Percentiles rank a stretch among this genome's conserved stretches.
Conservation (phyloP, 2,888 invertebrate genomes). For the Pyrrhosoma nymphula region DNA sequence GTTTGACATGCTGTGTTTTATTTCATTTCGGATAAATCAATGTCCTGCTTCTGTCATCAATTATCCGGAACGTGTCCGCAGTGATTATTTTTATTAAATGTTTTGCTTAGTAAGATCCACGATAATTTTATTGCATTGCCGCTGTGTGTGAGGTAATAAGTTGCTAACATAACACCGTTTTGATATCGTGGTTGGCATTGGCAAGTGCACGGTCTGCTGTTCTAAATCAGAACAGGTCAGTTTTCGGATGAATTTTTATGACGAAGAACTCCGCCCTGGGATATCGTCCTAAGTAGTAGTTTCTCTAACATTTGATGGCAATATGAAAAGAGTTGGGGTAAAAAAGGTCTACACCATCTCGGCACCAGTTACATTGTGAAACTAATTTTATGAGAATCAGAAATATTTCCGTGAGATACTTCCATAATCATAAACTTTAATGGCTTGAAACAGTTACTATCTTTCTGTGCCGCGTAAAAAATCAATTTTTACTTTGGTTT, state of each 20-base stretch:
- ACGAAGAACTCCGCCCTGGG: not conserved
- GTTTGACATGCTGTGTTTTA: no score
- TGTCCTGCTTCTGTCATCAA: no score
- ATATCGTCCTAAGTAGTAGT: not conserved
- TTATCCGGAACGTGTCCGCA: no score
- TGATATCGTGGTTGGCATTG: no score
- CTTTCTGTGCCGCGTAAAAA: not conserved
- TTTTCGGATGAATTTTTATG: not conserved
- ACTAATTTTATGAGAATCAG: slow-evolving; percentile 13
- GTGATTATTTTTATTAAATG: no score
- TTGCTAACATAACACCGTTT: no score
- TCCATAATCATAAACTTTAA: not conserved
- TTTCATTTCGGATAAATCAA: no score
- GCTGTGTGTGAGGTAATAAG: no score
- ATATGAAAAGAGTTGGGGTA: not conserved
- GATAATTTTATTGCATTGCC: no score
- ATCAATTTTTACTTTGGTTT: not conserved
- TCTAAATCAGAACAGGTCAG: no score
- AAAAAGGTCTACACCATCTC: not conserved
- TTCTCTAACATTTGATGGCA: not conserved
- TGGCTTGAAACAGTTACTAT: not conserved
- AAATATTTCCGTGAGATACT: not conserved
- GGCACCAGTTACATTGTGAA: not conserved
- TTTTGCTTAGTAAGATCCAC: no score
- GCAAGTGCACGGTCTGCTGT: no score